These are phyloP conservation scores for Perca schrenkii DNA, from an alignment of 2,113 vertebrate genomes.

Conservation along the genomic window DNA sequence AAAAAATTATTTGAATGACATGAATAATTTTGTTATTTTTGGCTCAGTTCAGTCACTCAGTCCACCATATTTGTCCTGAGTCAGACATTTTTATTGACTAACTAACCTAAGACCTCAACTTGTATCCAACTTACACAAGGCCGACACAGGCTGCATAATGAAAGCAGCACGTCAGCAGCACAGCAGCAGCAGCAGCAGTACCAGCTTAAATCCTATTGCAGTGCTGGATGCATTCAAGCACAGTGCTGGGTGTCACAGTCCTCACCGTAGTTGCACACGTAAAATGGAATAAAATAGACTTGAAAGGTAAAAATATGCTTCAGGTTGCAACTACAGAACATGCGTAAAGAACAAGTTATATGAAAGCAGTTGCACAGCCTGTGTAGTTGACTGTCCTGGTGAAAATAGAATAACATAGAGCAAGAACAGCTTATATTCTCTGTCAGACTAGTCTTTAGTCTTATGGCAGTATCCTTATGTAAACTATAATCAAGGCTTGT, in stretches of 20 bases:
- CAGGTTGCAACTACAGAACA: background rate
- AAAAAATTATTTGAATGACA: background rate
- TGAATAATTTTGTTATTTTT: background rate
- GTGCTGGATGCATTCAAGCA: background rate
- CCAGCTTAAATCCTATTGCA: background rate
- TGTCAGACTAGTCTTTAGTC: background rate
- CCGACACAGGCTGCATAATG: background rate
- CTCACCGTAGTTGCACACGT: background rate
- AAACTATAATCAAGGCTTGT: background rate
- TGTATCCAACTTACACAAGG: background rate
- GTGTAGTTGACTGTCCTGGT: background rate
- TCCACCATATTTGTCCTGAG: background rate
- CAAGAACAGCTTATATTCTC: background rate
- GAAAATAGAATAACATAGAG: background rate
- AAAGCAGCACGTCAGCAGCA: background rate
- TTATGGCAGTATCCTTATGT: no score
- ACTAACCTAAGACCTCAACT: background rate
- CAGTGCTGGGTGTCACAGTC: no score
- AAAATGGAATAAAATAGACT: background rate
- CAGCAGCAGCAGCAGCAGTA: slow-evolving; percentile 19
- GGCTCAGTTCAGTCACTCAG: background rate
- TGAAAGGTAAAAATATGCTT: background rate
- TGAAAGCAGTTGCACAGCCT: background rate
- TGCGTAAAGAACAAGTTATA: background rate
- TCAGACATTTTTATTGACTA: background rate